A percentile compares a stretch with the other conserved stretches of the same genome.
Evolutionary conservation across 2,888 invertebrate genomes (phyloP).

Genomic region (Drosophila percnosoma): DNA sequence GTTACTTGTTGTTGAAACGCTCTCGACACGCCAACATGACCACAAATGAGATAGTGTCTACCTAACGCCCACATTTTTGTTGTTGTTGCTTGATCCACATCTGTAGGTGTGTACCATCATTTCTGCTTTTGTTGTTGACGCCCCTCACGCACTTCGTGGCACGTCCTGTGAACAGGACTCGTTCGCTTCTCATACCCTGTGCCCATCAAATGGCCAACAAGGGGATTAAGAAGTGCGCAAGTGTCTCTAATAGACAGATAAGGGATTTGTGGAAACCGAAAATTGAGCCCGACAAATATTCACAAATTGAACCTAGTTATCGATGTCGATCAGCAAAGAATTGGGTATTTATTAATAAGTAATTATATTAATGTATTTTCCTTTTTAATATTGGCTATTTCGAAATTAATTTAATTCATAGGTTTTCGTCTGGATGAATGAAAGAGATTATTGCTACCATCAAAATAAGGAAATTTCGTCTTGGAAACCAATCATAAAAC

Average conservation of each 20-base stretch:
- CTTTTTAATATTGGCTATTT: neutral
- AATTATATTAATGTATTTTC: neutral
- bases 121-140: conserved; percentile 48
- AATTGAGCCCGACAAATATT: neutral
- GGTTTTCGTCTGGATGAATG: neutral
- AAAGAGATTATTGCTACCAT: neutral
- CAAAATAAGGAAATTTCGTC: neutral
- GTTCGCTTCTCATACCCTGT: conserved; percentile 2
- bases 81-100: neutral
- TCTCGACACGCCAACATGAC: conserved; percentile 72
- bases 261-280: neutral
- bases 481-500: neutral
- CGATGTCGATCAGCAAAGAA: neutral
- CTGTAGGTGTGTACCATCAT: conserved; percentile 35
- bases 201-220: conserved; percentile 3
- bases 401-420: neutral
- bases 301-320: too few species aligned
- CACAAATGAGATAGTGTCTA: conserved; percentile 76
- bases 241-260: neutral
- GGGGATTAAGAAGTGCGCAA: neutral
- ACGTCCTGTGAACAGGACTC: conserved; percentile 45
- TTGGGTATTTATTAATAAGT: neutral
- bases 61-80: conserved; percentile 21
- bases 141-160: conserved; percentile 58
- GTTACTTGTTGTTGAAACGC: conserved; percentile 27